phyloP scores from a whole-genome alignment of 2,113 vertebrate species.

The Engystomops pustulosus region DNA sequence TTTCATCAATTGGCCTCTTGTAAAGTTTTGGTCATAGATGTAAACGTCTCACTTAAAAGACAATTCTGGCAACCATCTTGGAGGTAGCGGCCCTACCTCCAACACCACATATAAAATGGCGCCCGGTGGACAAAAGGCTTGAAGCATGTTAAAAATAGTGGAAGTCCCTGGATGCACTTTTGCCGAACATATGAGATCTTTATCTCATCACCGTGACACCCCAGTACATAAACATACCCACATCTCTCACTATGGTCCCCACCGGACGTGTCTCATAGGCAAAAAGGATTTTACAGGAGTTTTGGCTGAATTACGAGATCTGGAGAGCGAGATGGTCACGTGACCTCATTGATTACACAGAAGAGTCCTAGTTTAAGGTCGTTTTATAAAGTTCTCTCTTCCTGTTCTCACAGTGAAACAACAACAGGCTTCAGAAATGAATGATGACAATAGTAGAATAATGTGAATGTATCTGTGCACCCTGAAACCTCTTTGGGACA shows the following conservation, averaged over 20 bases:
- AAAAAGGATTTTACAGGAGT: not conserved
- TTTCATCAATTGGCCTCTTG: not conserved
- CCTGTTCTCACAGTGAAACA: not conserved
- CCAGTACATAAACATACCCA: not conserved
- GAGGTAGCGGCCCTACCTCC: not conserved
- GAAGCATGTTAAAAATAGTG: not conserved
- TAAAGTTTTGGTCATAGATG: not conserved
- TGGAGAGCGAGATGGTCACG: constrained; percentile 61
- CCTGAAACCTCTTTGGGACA: too few species aligned
- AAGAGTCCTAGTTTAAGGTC: constrained; percentile 50
- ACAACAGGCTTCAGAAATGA: not conserved
- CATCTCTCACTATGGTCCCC: constrained; percentile 63
- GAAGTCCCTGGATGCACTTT: not conserved
- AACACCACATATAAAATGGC: not conserved
- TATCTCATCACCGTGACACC: not conserved
- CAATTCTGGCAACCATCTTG: constrained; percentile 54
- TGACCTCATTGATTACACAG: constrained; percentile 52
- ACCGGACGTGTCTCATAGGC: too few species aligned
- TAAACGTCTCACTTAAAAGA: not conserved
- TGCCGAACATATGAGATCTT: not conserved
- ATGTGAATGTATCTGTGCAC: too few species aligned
- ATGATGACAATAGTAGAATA: too few species aligned
- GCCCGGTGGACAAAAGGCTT: not conserved
- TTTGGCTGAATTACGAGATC: constrained; percentile 45
- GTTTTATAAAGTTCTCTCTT: constrained; percentile 14